Percentiles rank a stretch among this genome's conserved stretches.
phyloP scores from a whole-genome alignment of 1,140 invertebrate species.

The Adoxophyes honmai region DNA sequence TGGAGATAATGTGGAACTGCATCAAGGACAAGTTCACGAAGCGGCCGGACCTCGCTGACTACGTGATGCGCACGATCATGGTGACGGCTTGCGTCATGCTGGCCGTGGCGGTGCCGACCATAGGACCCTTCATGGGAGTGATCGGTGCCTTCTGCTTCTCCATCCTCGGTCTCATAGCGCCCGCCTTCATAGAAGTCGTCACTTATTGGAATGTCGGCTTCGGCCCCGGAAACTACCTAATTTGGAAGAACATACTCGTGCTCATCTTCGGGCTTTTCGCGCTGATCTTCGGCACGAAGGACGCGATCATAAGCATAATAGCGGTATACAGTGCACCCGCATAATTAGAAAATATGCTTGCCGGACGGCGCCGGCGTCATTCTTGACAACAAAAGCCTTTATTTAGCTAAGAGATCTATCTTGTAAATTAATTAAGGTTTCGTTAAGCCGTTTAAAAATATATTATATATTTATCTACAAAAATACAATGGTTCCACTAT shows the following conservation, averaged over 20 bases:
- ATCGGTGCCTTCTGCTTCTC: slow-evolving; percentile 97
- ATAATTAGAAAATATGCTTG: no score
- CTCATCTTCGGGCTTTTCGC: slow-evolving; percentile 85
- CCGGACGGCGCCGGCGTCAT: no score
- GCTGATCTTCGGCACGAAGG: slow-evolving; percentile 88
- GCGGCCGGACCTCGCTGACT: slow-evolving; percentile 85
- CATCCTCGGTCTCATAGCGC: slow-evolving; percentile 93
- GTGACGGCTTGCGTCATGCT: slow-evolving; percentile 84
- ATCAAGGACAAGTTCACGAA: slow-evolving; percentile 85
- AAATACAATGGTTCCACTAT: no score
- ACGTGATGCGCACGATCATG: slow-evolving; percentile 83
- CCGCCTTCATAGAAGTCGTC: slow-evolving; percentile 91
- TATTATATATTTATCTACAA: no score
- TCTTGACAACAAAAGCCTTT: no score
- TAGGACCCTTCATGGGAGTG: slow-evolving; percentile 93
- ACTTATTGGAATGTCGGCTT: slow-evolving; percentile 88
- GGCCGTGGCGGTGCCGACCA: slow-evolving; percentile 91
- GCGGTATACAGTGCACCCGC: no score
- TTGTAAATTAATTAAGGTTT: no score
- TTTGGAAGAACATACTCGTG: slow-evolving; percentile 88
- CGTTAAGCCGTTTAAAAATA: no score
- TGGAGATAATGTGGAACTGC: slow-evolving; percentile 87
- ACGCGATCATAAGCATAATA: slow-evolving; percentile 84
- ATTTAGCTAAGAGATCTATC: no score
- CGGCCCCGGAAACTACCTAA: slow-evolving; percentile 83